These are phyloP conservation scores for Xyliphius kryptos DNA, from an alignment of 2,113 vertebrate genomes.

Conservation along the genomic window DNA sequence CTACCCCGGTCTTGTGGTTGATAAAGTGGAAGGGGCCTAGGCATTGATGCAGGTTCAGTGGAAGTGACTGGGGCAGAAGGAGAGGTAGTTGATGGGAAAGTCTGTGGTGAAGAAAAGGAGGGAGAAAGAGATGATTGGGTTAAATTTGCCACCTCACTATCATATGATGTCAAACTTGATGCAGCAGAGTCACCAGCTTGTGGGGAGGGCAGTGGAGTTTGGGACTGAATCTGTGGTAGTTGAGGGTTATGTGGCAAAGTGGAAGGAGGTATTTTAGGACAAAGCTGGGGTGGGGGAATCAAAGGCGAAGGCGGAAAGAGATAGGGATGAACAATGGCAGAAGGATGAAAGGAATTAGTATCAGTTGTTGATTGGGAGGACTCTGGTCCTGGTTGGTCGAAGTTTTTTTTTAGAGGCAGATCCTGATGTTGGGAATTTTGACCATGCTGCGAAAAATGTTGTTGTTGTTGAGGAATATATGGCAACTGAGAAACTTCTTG, in stretches of 20 bases:
- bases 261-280: conserved; percentile 44
- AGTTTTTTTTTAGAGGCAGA: background rate
- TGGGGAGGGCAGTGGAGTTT: conserved; percentile 51
- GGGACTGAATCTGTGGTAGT: conserved; percentile 21
- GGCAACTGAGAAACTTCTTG: no score
- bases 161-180: conserved; percentile 86
- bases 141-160: conserved; percentile 86
- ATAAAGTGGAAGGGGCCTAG: conserved; percentile 66
- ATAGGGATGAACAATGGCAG: conserved; percentile 46
- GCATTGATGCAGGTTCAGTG: conserved; percentile 46
- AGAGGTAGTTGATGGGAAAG: conserved; percentile 51
- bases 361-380: conserved; percentile 21
- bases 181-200: conserved; percentile 78
- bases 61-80: conserved; percentile 39
- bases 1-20: conserved; percentile 56
- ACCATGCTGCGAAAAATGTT: conserved; percentile 1
- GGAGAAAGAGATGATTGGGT: conserved; percentile 74
- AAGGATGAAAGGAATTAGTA: conserved; percentile 29
- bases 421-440: conserved; percentile 12
- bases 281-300: no score
- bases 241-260: conserved; percentile 28
- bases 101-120: conserved; percentile 58
- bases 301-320: conserved; percentile 39
- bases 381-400: conserved; percentile 20
- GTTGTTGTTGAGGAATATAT: no score